phyloP scores from a whole-genome alignment of 2,888 invertebrate genomes.

The Chelonus formosanus region DNA sequence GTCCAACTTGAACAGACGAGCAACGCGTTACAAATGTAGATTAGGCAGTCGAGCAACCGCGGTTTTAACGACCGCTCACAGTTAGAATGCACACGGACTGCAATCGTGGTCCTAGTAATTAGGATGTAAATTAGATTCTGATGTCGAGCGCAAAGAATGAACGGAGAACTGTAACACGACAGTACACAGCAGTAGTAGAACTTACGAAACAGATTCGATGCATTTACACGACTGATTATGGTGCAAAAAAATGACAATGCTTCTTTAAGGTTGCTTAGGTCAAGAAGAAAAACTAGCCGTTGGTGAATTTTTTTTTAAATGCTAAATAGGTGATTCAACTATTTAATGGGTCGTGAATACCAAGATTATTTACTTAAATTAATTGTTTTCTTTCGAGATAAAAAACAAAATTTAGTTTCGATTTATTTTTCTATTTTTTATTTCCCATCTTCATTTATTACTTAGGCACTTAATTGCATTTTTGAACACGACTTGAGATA shows the following conservation, averaged over 20 bases:
- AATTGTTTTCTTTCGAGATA: too few species aligned
- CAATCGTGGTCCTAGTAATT: constrained; percentile 47
- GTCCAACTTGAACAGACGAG: constrained; percentile 34
- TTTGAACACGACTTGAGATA: too few species aligned
- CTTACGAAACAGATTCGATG: constrained; percentile 32
- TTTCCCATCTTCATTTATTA: too few species aligned
- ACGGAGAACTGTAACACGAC: constrained; percentile 31
- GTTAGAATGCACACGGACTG: constrained; percentile 42
- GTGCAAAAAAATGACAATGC: not conserved
- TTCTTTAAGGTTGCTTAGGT: too few species aligned
- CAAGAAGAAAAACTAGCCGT: too few species aligned
- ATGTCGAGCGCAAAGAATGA: constrained; percentile 38
- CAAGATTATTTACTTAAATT: too few species aligned
- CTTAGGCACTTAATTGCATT: too few species aligned
- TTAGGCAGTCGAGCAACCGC: constrained; percentile 46
- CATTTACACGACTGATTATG: constrained; percentile 28
- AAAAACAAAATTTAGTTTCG: too few species aligned
- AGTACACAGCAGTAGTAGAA: constrained; percentile 34
- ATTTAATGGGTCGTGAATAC: too few species aligned
- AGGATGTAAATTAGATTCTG: constrained; percentile 57
- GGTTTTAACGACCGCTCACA: constrained; percentile 45
- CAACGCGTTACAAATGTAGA: constrained; percentile 50
- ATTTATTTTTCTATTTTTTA: too few species aligned
- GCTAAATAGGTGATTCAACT: too few species aligned
- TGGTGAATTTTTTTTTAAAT: too few species aligned